phyloP scores from a whole-genome alignment of 1,140 invertebrate genomes.

The Drosophila arawakana region DNA sequence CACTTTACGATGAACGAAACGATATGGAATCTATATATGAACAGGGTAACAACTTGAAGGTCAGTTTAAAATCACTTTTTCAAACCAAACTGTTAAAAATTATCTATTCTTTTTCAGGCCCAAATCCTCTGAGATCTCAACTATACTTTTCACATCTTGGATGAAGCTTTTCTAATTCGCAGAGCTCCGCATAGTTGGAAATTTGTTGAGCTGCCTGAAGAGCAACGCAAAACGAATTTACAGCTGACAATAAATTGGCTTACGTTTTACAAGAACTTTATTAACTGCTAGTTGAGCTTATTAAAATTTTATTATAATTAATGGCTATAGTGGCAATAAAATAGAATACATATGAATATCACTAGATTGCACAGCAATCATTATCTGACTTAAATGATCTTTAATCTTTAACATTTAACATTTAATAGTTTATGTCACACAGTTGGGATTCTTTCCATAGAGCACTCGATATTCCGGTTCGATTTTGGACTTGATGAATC shows the following conservation, averaged over 20 bases:
- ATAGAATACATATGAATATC: conserved; percentile 2
- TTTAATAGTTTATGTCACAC: conserved; percentile 45
- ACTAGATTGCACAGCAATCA: conserved; percentile 6
- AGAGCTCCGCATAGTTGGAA: conserved; percentile 1
- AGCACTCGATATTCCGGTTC: conserved; percentile 72
- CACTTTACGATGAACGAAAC: conserved; percentile 42
- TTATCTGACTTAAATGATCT: neutral
- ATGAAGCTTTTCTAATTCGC: conserved; percentile 19
- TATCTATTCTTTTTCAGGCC: neutral
- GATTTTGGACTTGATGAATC: conserved; percentile 67
- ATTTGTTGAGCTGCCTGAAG: neutral
- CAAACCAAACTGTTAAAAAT: neutral
- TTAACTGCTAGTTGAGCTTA: neutral
- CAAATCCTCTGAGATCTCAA: conserved; percentile 5
- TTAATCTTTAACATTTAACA: too few species aligned
- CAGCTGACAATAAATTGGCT: neutral
- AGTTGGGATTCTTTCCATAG: conserved; percentile 62
- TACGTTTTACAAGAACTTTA: conserved; percentile 3
- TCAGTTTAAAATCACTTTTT: neutral
- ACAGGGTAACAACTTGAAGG: conserved; percentile 28
- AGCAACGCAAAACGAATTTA: neutral
- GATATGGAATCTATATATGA: conserved; percentile 30
- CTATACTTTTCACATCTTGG: conserved; percentile 7
- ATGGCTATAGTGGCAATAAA: neutral
- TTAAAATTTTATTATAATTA: neutral